phyloP scores from a whole-genome alignment of 2,888 invertebrate species.

The Coleophora flavipennella region DNA sequence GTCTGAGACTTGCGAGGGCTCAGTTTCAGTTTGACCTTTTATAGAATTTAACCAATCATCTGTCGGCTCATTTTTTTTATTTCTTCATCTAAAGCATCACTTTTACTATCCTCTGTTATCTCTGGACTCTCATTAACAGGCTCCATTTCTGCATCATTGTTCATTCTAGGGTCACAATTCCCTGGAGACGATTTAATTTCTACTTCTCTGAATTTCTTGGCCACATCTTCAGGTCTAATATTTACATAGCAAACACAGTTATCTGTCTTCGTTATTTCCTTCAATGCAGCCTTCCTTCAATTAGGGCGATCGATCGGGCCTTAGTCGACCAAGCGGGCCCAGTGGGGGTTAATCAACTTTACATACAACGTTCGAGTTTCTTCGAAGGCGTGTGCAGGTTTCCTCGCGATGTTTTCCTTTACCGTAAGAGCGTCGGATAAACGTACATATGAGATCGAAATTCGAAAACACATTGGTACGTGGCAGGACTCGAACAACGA shows the following conservation, averaged over 20 bases:
- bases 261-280: conserved; percentile 48
- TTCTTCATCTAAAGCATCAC: conserved; percentile 42
- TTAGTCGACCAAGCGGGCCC: too few relatives aligned
- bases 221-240: conserved; percentile 45
- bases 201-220: conserved; percentile 49
- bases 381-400: too few relatives aligned
- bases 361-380: too few relatives aligned
- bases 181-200: conserved; percentile 16
- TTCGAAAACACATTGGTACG: too few relatives aligned
- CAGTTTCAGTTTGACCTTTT: conserved; percentile 78
- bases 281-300: conserved; percentile 62
- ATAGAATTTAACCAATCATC: conserved; percentile 82
- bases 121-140: conserved; percentile 24
- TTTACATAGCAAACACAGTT: conserved; percentile 59
- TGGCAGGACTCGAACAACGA: too few relatives aligned
- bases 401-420: too few relatives aligned
- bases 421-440: too few relatives aligned
- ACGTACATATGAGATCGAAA: too few relatives aligned
- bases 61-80: conserved; percentile 71
- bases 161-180: conserved; percentile 15
- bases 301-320: too few relatives aligned
- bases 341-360: too few relatives aligned
- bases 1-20: conserved; percentile 75
- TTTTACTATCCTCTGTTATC: conserved; percentile 37
- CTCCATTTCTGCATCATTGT: conserved; percentile 22